A percentile compares a stretch with the other conserved stretches of the same genome.
phyloP scores from a whole-genome alignment of 2,113 vertebrate genomes.

The Thunnus thynnus region DNA sequence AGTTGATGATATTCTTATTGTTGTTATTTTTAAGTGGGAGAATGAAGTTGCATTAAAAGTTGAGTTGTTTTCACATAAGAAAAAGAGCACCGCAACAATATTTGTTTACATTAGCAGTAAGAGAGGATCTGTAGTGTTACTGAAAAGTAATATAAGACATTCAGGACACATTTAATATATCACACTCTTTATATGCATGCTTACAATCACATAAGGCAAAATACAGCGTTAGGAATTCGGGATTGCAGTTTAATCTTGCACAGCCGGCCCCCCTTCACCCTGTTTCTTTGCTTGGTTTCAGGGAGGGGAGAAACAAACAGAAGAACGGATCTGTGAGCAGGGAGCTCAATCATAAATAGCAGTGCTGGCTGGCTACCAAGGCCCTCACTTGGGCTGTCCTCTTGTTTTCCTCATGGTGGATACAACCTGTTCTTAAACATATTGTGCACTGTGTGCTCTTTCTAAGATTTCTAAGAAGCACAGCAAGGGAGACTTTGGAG shows the following conservation, averaged over 20 bases:
- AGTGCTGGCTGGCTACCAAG: conserved; percentile 69
- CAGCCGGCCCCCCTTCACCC: conserved; percentile 33
- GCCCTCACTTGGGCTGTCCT: conserved; percentile 37
- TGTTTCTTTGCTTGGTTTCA: conserved; percentile 32
- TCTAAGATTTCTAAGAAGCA: conserved; percentile 51
- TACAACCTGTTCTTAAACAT: conserved; percentile 68
- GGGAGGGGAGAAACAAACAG: conserved; percentile 58
- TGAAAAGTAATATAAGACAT: not conserved
- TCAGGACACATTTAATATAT: not conserved
- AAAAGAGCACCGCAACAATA: not conserved
- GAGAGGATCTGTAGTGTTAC: not conserved
- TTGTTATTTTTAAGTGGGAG: conserved; percentile 16
- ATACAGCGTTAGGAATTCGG: conserved; percentile 28
- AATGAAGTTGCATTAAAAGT: not conserved
- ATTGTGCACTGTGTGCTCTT: conserved; percentile 11
- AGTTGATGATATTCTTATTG: not conserved
- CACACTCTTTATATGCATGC: not conserved
- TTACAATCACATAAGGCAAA: not conserved
- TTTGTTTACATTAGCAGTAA: not conserved
- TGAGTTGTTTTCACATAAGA: not conserved
- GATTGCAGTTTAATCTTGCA: conserved; percentile 21
- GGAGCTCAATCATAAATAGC: conserved; percentile 72
- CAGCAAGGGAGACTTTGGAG: not conserved
- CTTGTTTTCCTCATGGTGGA: conserved; percentile 55
- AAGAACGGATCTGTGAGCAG: conserved; percentile 38